Evolutionary conservation across 2,113 vertebrate genomes (phyloP).

Genomic region (Catharus bicknelli): DNA sequence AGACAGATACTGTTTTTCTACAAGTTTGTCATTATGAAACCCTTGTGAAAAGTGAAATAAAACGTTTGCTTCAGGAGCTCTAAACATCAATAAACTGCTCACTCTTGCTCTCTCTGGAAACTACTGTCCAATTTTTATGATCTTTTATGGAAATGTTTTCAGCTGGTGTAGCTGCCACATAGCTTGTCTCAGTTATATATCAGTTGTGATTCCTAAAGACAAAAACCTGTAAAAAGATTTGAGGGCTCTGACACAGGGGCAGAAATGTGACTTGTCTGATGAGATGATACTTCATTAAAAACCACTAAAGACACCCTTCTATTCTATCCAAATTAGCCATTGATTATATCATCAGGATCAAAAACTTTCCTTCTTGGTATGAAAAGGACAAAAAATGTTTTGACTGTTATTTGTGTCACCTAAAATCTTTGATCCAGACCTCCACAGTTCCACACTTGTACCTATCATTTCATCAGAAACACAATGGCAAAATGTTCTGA

Average conservation of each 20-base stretch:
- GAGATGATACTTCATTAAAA: neutral
- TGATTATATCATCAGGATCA: neutral
- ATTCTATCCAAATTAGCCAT: neutral
- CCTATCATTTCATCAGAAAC: neutral
- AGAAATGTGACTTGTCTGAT: neutral
- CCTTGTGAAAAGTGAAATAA: constrained; percentile 26
- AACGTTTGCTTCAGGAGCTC: constrained; percentile 34
- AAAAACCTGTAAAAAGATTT: neutral
- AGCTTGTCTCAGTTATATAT: neutral
- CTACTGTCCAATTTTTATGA: constrained; percentile 35
- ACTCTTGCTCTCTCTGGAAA: constrained; percentile 36
- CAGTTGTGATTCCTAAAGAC: constrained; percentile 10
- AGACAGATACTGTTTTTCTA: constrained; percentile 37
- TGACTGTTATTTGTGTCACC: neutral
- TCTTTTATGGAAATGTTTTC: constrained; percentile 62
- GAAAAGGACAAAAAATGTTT: neutral
- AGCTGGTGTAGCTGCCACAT: constrained; percentile 18
- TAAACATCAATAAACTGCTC: constrained; percentile 44
- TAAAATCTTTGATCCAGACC: neutral
- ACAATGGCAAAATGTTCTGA: neutral
- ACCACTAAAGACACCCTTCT: neutral
- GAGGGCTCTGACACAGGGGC: neutral
- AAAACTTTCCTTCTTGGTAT: neutral
- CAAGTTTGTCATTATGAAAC: constrained; percentile 49
- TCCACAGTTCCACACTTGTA: neutral